Base-by-base conservation (phyloP, 2,888 invertebrate genomes). In the Autographa pulchrina region DNA sequence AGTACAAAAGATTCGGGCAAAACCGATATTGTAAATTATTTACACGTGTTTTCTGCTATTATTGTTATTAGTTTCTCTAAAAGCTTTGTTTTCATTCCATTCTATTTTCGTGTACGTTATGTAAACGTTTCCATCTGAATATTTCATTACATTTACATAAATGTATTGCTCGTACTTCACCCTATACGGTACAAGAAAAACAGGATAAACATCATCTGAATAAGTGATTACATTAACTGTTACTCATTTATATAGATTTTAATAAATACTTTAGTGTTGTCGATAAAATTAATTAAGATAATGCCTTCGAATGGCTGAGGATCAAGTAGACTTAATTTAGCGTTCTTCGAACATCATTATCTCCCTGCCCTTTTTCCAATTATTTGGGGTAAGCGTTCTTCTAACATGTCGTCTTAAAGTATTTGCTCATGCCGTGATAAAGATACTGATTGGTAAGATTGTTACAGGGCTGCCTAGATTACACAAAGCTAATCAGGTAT, bases 121-220 rank as follows among this genome's bases (percentile, higher is more conserved):
- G 13, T 56, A 56, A 25, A 48, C 48, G 54, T 56, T 56, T 25
- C 25, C 25, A 13, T 56, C 20, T 56, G 54, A 56, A 56, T 56
- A 56, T 11, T 56, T 1, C 20, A 20, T 54, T 25, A 13, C 20
- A 20, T 56, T 13, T 56, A 11, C 20, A 14, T 56, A 20, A 56
- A 20, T 56, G 54, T 25, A 56, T 11, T 25, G 20, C 20, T 13
- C 54, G 20, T 20, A 25, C 54, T 56, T 25, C 20, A 5, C 54
- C 54, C 20, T 13, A 56, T 56, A 56, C 25, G 54, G 54, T 48
- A 20, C 54, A 13, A 56, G 54, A 56, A 56, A 56, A 56, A 56
- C 54, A 56, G 54, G 13, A 25, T 25, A 25, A 56, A 56, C 54
- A 56, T 54, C 54, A 54, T 56, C 54, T 56, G 54, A 56, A 56